Percentiles rank a stretch among this genome's conserved stretches.
Evolutionary conservation across 1,140 invertebrate species (phyloP).

Genomic region (Pomphorhynchus laevis): DNA sequence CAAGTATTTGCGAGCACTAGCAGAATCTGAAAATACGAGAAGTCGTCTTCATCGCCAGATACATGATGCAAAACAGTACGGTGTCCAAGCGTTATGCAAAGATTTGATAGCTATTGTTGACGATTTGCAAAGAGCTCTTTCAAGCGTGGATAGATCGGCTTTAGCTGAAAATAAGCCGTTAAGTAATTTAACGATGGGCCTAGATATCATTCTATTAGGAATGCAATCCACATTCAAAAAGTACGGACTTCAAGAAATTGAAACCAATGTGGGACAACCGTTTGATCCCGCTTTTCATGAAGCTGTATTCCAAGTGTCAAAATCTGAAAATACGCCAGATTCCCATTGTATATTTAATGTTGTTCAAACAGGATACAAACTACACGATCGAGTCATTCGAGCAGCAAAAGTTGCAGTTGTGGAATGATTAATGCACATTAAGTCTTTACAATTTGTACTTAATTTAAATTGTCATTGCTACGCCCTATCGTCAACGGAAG

Average conservation of each 20-base stretch:
- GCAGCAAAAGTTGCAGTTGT: conserved; percentile 81
- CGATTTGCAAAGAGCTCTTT: too few relatives aligned
- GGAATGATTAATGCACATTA: too few relatives aligned
- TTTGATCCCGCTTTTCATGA: conserved; percentile 86
- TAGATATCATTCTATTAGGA: too few relatives aligned
- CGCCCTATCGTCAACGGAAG: too few relatives aligned
- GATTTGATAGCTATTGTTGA: conserved; percentile 78
- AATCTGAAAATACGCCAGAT: too few relatives aligned
- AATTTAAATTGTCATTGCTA: too few relatives aligned
- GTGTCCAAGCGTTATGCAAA: conserved; percentile 81
- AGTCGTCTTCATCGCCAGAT: conserved; percentile 53
- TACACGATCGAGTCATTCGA: conserved; percentile 56
- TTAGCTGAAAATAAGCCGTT: too few relatives aligned
- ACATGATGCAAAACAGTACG: conserved; percentile 61
- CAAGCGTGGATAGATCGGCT: too few relatives aligned
- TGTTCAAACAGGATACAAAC: conserved; percentile 67
- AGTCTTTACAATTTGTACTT: too few relatives aligned
- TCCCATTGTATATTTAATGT: conserved; percentile 53
- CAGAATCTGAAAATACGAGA: conserved; percentile 66
- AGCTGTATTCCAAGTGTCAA: conserved; percentile 51
- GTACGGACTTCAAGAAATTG: conserved; percentile 44
- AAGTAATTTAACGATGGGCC: too few relatives aligned
- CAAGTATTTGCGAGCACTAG: conserved; percentile 61
- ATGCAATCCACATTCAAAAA: conserved; percentile 46
- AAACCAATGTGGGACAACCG: conserved; percentile 45